Percentiles rank a stretch among this genome's conserved stretches.
phyloP scores from a whole-genome alignment of 2,888 invertebrate species.

The Mellilla xanthometata region DNA sequence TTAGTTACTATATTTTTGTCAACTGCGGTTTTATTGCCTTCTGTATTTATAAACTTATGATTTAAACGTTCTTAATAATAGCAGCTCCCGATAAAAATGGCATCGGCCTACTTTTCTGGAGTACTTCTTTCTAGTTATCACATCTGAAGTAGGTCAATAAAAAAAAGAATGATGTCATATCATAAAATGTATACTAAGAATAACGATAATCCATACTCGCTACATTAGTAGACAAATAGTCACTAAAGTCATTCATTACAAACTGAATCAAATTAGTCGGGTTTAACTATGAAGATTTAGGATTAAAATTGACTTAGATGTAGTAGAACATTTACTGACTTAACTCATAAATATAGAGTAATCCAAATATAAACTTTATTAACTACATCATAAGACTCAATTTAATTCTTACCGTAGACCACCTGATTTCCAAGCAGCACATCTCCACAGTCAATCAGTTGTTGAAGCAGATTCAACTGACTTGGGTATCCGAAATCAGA shows the following conservation, averaged over 20 bases:
- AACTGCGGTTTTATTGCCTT: too few species aligned
- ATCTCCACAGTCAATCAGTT: constrained; percentile 72
- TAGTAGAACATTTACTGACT: too few species aligned
- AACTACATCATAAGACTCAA: background rate
- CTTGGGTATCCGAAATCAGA: constrained; percentile 71
- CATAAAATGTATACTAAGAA: too few species aligned
- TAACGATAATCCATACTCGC: too few species aligned
- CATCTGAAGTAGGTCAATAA: constrained; percentile 1
- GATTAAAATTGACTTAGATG: too few species aligned
- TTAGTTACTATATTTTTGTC: too few species aligned
- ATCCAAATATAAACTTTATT: background rate
- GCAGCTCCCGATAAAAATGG: background rate
- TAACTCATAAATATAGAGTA: too few species aligned
- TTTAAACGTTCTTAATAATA: background rate
- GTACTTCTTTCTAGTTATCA: background rate
- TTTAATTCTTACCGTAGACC: constrained; percentile 50
- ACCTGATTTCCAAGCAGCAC: constrained; percentile 60
- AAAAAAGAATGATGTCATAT: background rate
- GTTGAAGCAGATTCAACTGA: constrained; percentile 66
- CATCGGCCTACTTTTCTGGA: background rate
- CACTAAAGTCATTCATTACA: too few species aligned
- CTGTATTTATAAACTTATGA: background rate
- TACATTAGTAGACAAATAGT: too few species aligned
- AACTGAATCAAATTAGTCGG: too few species aligned
- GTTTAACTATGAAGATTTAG: too few species aligned